Conservation (phyloP, 2,888 invertebrate species). For the Rhagophthalmus giganteus region DNA sequence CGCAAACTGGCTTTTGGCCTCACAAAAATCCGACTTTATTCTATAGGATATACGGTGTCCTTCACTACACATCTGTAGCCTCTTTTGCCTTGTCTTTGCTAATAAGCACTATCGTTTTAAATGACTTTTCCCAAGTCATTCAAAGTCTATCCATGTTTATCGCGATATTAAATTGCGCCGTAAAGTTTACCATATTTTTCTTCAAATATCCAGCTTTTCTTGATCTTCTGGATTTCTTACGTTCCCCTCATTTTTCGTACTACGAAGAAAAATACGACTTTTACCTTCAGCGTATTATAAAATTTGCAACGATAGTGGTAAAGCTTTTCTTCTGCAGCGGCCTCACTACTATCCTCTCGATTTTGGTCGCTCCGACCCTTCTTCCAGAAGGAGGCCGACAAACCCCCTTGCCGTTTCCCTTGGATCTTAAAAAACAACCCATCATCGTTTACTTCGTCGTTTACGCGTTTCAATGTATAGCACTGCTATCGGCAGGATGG, state of each 20-base stretch:
- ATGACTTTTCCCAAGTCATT: conserved; percentile 14
- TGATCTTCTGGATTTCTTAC: conserved; percentile 18
- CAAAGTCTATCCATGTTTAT: conserved; percentile 18
- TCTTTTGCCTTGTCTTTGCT: conserved; percentile 2
- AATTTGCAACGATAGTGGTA: conserved; percentile 5
- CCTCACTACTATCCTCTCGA: conserved; percentile 10
- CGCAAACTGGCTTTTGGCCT: conserved; percentile 2
- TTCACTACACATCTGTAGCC: not conserved
- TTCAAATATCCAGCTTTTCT: conserved; percentile 15
- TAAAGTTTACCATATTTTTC: conserved; percentile 20
- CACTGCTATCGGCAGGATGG: conserved; percentile 32
- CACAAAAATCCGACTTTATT: not conserved
- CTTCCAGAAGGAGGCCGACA: not conserved
- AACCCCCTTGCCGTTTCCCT: conserved; percentile 17
- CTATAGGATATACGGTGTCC: not conserved
- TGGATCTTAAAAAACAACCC: conserved; percentile 8
- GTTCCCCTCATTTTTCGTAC: conserved; percentile 18
- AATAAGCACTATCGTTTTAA: conserved; percentile 6
- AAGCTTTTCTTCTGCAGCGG: conserved; percentile 18
- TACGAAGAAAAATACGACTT: conserved; percentile 12
- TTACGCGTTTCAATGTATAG: conserved; percentile 17
- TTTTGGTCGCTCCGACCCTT: conserved; percentile 8
- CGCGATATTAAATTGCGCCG: conserved; percentile 15
- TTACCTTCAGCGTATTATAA: conserved; percentile 7
- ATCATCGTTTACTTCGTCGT: conserved; percentile 6